phyloP scores from a whole-genome alignment of 2,113 vertebrate species.

The Benitochromis conjunctus region DNA sequence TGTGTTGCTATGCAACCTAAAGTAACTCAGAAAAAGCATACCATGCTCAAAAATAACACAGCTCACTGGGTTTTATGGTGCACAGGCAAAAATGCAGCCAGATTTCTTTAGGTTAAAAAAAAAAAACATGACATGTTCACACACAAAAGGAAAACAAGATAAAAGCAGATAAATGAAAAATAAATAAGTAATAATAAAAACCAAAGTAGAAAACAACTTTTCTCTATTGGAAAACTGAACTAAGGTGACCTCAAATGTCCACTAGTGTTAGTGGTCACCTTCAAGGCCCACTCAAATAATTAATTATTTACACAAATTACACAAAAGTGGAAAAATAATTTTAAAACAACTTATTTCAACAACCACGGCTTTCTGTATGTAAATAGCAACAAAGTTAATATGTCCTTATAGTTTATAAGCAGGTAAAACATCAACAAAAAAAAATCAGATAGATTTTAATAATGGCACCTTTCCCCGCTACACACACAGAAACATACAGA shows the following conservation, averaged over 20 bases:
- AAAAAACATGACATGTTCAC: not conserved
- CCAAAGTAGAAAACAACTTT: not conserved
- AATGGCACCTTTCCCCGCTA: not conserved
- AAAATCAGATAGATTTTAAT: not conserved
- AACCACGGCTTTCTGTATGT: not conserved
- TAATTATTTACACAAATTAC: not conserved
- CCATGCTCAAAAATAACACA: not conserved
- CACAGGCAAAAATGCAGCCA: not conserved
- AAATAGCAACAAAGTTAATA: not conserved
- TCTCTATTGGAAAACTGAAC: not conserved
- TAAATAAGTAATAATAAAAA: not conserved
- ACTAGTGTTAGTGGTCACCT: not conserved
- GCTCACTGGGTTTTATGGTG: not conserved
- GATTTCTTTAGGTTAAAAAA: not conserved
- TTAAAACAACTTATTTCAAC: not conserved
- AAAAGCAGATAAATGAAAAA: not conserved
- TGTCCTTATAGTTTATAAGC: not conserved
- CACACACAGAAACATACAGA: not conserved
- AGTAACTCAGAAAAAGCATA: not conserved
- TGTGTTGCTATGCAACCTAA: conserved; percentile 39
- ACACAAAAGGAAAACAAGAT: not conserved
- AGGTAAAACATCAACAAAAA: not conserved
- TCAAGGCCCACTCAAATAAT: not conserved
- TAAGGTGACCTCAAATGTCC: not conserved
- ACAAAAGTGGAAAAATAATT: not conserved